Conservation (phyloP, 2,888 invertebrate genomes). For the Charanyca ferruginea region DNA sequence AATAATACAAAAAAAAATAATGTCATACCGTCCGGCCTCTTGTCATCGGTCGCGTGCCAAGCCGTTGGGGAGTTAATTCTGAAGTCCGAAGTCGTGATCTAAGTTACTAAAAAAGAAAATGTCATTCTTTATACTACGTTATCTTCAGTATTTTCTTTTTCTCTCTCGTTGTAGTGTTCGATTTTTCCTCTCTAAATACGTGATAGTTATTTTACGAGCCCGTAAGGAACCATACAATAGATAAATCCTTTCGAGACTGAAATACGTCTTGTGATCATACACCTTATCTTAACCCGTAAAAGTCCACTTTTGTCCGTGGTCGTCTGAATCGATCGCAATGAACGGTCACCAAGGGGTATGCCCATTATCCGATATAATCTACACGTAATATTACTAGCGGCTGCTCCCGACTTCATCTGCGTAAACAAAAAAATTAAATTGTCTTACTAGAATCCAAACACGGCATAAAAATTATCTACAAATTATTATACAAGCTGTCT, state of each 20-base stretch:
- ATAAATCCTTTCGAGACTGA: constrained; percentile 14
- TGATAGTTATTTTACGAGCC: constrained; percentile 11
- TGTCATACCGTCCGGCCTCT: too few relatives aligned
- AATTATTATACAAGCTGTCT: too few relatives aligned
- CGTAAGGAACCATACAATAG: not conserved
- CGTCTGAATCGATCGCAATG: not conserved
- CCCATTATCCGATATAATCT: not conserved
- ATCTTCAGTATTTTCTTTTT: not conserved
- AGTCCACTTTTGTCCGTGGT: constrained; percentile 1
- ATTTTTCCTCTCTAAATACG: not conserved
- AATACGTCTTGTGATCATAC: constrained; percentile 3
- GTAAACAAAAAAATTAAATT: too few relatives aligned
- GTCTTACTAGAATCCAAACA: too few relatives aligned
- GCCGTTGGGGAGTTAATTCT: too few relatives aligned
- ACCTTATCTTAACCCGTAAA: constrained; percentile 17
- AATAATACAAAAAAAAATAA: too few relatives aligned
- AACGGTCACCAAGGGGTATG: not conserved
- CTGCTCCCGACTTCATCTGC: too few relatives aligned
- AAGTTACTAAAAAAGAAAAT: not conserved
- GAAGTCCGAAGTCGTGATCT: too few relatives aligned
- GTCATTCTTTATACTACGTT: not conserved
- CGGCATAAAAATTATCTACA: too few relatives aligned
- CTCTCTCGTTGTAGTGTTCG: not conserved
- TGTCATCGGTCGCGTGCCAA: too few relatives aligned
- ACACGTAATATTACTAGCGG: too few relatives aligned